phyloP scores from a whole-genome alignment of 2,888 invertebrate genomes.

The Sicus ferrugineus region DNA sequence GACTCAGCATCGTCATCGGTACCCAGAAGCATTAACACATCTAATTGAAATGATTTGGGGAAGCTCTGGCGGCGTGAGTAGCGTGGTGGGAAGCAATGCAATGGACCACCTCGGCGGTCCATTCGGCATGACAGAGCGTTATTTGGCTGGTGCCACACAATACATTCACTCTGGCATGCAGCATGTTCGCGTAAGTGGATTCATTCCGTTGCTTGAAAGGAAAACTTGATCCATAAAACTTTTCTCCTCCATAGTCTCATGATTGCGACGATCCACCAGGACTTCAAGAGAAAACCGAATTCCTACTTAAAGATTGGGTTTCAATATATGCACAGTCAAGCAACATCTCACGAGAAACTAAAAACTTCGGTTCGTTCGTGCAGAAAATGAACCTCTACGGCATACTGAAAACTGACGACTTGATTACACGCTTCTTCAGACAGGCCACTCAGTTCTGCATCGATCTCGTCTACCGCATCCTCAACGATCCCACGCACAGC shows the following conservation, averaged over 20 bases:
- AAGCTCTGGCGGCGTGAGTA: conserved; percentile 72
- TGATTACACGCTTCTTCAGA: conserved; percentile 96
- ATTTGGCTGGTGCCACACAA: conserved; percentile 80
- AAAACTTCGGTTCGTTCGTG: conserved; percentile 93
- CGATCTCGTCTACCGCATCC: conserved; percentile 87
- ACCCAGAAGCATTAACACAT: conserved; percentile 83
- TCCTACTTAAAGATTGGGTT: conserved; percentile 94
- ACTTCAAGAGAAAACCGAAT: conserved; percentile 93
- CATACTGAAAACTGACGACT: conserved; percentile 95
- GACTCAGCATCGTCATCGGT: conserved; percentile 76
- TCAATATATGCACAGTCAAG: conserved; percentile 79
- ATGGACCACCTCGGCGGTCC: conserved; percentile 51
- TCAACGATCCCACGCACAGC: conserved; percentile 75
- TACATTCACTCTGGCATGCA: conserved; percentile 94
- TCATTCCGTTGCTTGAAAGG: background rate
- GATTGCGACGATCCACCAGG: conserved; percentile 95
- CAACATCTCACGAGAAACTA: conserved; percentile 77
- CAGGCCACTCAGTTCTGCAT: conserved; percentile 96
- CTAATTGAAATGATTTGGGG: conserved; percentile 82
- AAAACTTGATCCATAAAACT: conserved; percentile 18
- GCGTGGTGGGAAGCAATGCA: conserved; percentile 56
- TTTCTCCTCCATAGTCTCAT: conserved; percentile 67
- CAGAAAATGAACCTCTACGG: conserved; percentile 97
- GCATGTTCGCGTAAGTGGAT: conserved; percentile 74
- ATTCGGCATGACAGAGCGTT: conserved; percentile 71